Evolutionary conservation across 2,113 vertebrate species (phyloP).

Genomic region (Nesospiza acunhae): DNA sequence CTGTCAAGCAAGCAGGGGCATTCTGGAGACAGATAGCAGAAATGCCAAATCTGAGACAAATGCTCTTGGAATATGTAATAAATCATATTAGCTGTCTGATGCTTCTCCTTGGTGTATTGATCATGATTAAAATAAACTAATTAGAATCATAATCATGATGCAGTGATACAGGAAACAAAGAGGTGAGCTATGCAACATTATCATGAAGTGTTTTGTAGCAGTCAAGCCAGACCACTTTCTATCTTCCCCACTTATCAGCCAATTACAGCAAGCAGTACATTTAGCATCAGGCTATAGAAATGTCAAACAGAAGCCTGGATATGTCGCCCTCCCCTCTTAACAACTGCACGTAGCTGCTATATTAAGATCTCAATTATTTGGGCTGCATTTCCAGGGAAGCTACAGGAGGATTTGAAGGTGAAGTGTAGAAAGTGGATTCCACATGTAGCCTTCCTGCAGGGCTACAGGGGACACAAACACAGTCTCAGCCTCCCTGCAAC

Average conservation of each 20-base stretch:
- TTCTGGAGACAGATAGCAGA: slow-evolving; percentile 30
- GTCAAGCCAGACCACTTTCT: not conserved
- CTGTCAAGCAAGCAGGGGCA: slow-evolving; percentile 32
- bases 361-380: not conserved
- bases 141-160: slow-evolving; percentile 29
- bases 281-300: not conserved
- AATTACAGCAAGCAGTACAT: not conserved
- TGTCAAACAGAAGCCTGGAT: not conserved
- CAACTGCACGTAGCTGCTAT: not conserved
- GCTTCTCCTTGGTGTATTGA: slow-evolving; percentile 43
- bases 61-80: slow-evolving; percentile 45
- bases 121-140: slow-evolving; percentile 67
- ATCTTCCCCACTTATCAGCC: not conserved
- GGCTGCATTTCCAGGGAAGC: not conserved
- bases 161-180: not conserved
- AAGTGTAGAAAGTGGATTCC: not conserved
- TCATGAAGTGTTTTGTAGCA: not conserved
- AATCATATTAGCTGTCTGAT: slow-evolving; percentile 44
- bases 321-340: not conserved
- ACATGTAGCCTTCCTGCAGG: not conserved
- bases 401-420: not conserved
- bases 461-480: fast-evolving
- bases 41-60: slow-evolving; percentile 50
- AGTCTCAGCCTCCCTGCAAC: fast-evolving
- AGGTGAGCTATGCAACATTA: not conserved